Base-by-base conservation (phyloP, 2,797 vertebrate species). In the Mormyrops boulengeri region DNA sequence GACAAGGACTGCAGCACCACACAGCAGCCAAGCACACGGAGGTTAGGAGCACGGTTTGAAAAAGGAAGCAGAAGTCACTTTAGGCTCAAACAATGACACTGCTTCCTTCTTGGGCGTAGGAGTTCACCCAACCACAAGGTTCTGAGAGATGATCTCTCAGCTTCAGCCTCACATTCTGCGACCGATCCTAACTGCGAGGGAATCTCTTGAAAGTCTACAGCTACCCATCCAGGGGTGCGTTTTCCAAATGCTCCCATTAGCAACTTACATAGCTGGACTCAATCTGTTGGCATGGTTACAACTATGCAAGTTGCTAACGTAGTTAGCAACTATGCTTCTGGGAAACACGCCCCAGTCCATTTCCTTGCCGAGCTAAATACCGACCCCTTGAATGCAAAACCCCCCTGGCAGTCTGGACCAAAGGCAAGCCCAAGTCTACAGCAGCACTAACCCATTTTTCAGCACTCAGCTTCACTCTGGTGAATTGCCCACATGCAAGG, bases 1-100 rank as follows among this genome's bases (percentile, higher is more conserved):
- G 38, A 80, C 77, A 19, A 80, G 34, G 77, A 47, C 38, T 92
- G 92, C 91, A 95, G 93, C 95, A 94, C 93, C 91, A 93, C 95
- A 96, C 93, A 92, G 94, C 47, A 92, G 93, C 93, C 92, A 95
- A 94, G 93, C 94, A 89, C 90, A 90, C 89, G 84, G 90, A 47
- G 17, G 41, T 80, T 80, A 80, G 38, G 17, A 47, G 38, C 77
- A 80, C 7, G 77, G 77, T 80, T 47, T 41, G 38, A 66, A 47
- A 88, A 47, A 69, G 41, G 87, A 66, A 69, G 38, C 60, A 50
- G 9, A 52, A 47, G 60, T 9, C 87, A 88, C 87, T 66, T 44
- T 41, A 6, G 19, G 41, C 87, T 66, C 19, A 6, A 88, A 14
- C 12, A 19, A 55, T 22, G 80, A 49, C 80, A 34, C 44, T 0